Base-by-base conservation (phyloP, 2,888 invertebrate genomes). In the Netelia inedita region DNA sequence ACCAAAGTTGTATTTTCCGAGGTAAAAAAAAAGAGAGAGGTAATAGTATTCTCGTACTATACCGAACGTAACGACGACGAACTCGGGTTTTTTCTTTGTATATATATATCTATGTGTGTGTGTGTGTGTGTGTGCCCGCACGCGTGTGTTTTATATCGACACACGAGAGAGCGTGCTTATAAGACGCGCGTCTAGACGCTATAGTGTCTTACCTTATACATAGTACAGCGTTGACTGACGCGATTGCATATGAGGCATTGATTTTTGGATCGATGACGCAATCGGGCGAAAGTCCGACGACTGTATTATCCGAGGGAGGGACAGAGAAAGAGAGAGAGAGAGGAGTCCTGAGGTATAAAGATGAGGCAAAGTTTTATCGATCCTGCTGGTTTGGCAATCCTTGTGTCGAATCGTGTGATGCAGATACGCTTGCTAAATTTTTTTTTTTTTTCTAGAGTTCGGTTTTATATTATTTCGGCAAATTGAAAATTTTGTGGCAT, bases 211-310 rank as follows among this genome's bases (percentile, higher is more conserved):
- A 43, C n/a, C 46, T 57, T 66, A 72, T 73, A 78, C 59, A 63
- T 72, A 66, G 14, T 46, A 46, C 10, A 46, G 14, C 73, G 73
- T 28, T 61, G 68, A 73, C 68, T 73, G 74, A 73, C 79, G 59
- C 79, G 63, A 50, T 61, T 66, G 46, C 69, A 63, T 72, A 79
- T 68, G 53, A 35, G 19, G 69, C 78, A 83, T 83, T 83, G 83
- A 83, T 83, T 83, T 83, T 83, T 79, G 61, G 83, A 83, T 83
- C 83, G 79, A 79, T 74, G 79, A 83, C 73, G 50, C 69, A 73
- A 73, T 78, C 76, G 76, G 71, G 46, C 72, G 23, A n/a, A 61
- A 50, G 50, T 16, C 57, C n/a, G 35, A 50, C 28, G 57, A 46
- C 65, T n/a, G 28, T 71, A 73, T 59, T 78, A 21, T 66, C 55